Evolutionary conservation across 2,797 vertebrate species (phyloP).

Genomic region (Sus cebifrons): DNA sequence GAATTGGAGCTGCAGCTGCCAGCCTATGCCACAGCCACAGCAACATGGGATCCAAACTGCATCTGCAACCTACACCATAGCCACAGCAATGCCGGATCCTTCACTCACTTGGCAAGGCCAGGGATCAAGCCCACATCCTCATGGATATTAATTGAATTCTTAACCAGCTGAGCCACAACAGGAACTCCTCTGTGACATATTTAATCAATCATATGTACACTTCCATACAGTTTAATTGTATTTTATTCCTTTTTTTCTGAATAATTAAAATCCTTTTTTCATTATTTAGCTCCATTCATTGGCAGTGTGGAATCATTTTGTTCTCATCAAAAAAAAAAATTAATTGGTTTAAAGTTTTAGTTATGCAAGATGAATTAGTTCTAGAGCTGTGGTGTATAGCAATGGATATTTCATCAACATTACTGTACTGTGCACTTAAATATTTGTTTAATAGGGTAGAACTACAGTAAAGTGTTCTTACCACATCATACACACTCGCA

Average conservation of each 20-base stretch:
- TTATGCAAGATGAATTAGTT: background rate
- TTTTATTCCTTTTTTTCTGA: conserved; percentile 6
- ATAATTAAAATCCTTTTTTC: background rate
- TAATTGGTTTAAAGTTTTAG: background rate
- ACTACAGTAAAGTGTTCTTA: background rate
- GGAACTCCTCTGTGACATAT: background rate
- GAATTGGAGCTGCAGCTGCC: too few relatives aligned
- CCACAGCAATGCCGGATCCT: too few relatives aligned
- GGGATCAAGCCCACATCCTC: too few relatives aligned
- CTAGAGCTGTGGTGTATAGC: background rate
- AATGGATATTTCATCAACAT: background rate
- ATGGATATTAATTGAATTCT: too few relatives aligned
- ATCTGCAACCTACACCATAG: too few relatives aligned
- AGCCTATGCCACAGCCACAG: too few relatives aligned
- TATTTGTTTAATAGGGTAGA: background rate
- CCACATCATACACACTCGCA: background rate
- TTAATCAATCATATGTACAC: background rate
- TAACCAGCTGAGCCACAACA: too few relatives aligned
- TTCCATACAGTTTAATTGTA: background rate
- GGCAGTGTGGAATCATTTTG: background rate
- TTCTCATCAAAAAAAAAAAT: background rate
- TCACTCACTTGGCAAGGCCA: too few relatives aligned
- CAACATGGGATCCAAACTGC: too few relatives aligned
- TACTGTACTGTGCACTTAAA: background rate
- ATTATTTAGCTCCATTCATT: background rate